Conservation (phyloP, 2,113 vertebrate genomes). For the Pelusios castaneus region DNA sequence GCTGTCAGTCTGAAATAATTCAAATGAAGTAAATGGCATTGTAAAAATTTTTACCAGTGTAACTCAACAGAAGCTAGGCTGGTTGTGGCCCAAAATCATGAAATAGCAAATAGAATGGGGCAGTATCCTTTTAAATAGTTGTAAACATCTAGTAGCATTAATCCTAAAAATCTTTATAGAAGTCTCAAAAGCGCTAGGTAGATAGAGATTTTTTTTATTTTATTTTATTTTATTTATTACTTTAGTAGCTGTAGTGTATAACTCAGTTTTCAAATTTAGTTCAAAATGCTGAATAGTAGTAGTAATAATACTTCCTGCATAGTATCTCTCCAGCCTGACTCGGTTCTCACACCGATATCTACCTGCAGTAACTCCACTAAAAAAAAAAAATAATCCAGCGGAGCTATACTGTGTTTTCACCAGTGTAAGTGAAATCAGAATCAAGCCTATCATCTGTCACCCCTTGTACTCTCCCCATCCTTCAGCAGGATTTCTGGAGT, state of each 20-base stretch:
- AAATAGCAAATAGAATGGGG: not conserved
- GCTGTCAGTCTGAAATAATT: no score
- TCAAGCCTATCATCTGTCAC: not conserved
- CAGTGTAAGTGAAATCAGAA: not conserved
- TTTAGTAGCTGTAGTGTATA: no score
- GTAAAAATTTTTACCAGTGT: not conserved
- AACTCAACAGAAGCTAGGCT: not conserved
- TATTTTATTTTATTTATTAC: no score
- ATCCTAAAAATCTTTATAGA: not conserved
- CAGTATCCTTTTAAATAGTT: not conserved
- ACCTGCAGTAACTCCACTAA: not conserved
- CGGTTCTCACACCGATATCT: not conserved
- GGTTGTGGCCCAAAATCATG: not conserved
- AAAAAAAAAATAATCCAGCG: not conserved
- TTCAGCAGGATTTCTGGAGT: not conserved
- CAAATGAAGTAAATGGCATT: not conserved
- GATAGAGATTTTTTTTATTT: not conserved
- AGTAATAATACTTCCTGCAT: not conserved
- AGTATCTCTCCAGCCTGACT: not conserved
- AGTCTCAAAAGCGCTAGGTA: not conserved
- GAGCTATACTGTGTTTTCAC: not conserved
- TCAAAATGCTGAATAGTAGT: not conserved
- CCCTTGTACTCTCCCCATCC: not conserved
- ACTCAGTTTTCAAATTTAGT: not conserved
- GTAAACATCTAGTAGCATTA: not conserved